Evolutionary conservation across 2,113 vertebrate species (phyloP).

Genomic region (Sinocyclocheilus rhinocerous): DNA sequence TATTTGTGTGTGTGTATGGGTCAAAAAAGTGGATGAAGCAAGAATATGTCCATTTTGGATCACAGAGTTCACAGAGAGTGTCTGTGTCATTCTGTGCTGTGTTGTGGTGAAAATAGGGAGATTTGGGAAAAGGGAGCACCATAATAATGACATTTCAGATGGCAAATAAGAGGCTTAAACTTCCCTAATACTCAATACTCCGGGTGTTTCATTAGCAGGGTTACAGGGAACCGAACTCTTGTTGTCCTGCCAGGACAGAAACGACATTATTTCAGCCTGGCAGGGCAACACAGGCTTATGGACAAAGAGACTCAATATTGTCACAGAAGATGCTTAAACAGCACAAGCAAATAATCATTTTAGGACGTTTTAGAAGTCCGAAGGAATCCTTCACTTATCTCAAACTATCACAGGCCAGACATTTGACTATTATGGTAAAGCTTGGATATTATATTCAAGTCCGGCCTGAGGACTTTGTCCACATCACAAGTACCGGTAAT

Average conservation of each 20-base stretch:
- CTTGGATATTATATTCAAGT: neutral
- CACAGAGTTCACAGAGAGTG: neutral
- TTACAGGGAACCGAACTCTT: neutral
- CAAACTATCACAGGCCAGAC: neutral
- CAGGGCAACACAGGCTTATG: neutral
- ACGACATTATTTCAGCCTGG: neutral
- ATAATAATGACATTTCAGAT: slow-evolving; percentile 5
- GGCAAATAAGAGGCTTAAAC: slow-evolving; percentile 18
- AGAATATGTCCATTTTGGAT: neutral
- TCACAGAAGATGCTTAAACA: neutral
- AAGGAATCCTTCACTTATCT: neutral
- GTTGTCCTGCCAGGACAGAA: slow-evolving; percentile 18
- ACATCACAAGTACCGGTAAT: no score
- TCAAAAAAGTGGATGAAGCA: neutral
- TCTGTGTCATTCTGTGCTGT: neutral
- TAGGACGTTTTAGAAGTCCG: neutral
- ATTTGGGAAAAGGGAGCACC: slow-evolving; percentile 9
- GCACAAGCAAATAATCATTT: neutral
- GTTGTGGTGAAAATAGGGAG: neutral
- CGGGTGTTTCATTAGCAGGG: slow-evolving; percentile 13
- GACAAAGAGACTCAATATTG: neutral
- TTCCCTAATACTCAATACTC: slow-evolving; percentile 9
- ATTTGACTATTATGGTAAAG: neutral
- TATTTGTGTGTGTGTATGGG: neutral
- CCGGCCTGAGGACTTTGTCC: no score